Base-by-base conservation (phyloP, 92 coral and sea anemone genomes). In the Plumapathes pennacea region DNA sequence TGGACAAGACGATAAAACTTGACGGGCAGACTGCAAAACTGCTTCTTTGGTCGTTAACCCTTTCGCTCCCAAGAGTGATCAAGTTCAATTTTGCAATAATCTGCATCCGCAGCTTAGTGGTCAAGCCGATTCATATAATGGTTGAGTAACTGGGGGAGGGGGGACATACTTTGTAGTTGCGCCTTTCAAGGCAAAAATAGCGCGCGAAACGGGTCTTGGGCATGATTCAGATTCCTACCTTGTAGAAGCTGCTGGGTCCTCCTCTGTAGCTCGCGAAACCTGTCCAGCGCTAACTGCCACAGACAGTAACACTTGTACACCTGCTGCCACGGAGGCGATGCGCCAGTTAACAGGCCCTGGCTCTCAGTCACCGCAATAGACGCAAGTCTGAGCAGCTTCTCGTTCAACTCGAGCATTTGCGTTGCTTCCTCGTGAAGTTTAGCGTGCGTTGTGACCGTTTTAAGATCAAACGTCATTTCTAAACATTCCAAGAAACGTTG, bases 271-370 rank as follows among this genome's bases (percentile, higher is more conserved):
- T 87, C 96, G 17, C 78, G 60, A 32, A 87, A 87, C 29, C 69
- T 72, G 12, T 69, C 71, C 72, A 87, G 64, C 21, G 83, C 77
- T 57, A 82, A 54, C 60, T 87, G 96, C 96, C 96, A 87, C 11
- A 60, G 81, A 42, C 80, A 67, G 54, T 87, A 87, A 46, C 79
- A 77, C 17, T 80, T 87, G 62, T 87, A 83, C 10, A 83, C 80
- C n/a, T 59, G 80, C 24, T 79, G 81, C 96, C 96, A 87, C 19
- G 77, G 58, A 20, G 48, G 54, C 8, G 67, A 38, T 1, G 64
- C 37, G 18, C 59, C 70, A 38, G 51, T 47, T 7, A 20, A 37
- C 55, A 69, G 25, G 17, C 46, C 28, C 32, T 25, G 4, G 38
- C 57, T 57, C 20, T 57, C 36, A 14, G 25, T 17, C 26, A 69